Evolutionary conservation across 2,797 vertebrate species (phyloP).

Genomic region (Lepilemur septentrionalis): DNA sequence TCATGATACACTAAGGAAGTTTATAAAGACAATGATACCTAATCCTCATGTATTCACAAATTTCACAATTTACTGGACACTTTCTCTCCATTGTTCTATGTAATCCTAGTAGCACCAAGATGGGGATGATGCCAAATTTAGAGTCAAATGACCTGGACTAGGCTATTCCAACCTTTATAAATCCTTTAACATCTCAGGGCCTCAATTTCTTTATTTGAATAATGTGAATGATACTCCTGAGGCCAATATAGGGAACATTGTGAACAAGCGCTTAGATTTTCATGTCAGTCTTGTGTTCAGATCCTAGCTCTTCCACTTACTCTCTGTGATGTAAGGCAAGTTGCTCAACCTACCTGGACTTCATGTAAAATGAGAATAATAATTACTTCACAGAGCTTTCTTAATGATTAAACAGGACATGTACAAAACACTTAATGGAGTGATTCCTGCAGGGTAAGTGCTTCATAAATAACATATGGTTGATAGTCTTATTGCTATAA

Average conservation of each 20-base stretch:
- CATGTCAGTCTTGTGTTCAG: background rate
- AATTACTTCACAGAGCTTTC: background rate
- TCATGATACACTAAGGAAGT: background rate
- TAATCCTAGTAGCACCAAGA: background rate
- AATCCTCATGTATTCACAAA: background rate
- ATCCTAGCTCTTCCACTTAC: background rate
- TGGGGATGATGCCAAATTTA: background rate
- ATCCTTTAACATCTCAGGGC: background rate
- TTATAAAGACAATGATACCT: constrained; percentile 20
- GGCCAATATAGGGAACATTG: background rate
- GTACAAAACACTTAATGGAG: background rate
- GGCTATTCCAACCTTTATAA: background rate
- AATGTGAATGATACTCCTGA: background rate
- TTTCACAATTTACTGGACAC: background rate
- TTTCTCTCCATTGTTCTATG: background rate
- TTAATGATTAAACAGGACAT: background rate
- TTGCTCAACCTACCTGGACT: background rate
- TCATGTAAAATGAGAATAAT: background rate
- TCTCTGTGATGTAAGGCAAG: background rate
- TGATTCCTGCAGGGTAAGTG: background rate
- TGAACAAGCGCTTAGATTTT: constrained; percentile 2
- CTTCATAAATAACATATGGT: background rate
- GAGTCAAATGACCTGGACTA: background rate
- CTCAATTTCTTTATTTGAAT: background rate
- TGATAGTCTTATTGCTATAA: background rate